These are phyloP conservation scores for Melanotaenia trifasciata DNA, from an alignment of 2,797 vertebrate species.

Conservation along the genomic window DNA sequence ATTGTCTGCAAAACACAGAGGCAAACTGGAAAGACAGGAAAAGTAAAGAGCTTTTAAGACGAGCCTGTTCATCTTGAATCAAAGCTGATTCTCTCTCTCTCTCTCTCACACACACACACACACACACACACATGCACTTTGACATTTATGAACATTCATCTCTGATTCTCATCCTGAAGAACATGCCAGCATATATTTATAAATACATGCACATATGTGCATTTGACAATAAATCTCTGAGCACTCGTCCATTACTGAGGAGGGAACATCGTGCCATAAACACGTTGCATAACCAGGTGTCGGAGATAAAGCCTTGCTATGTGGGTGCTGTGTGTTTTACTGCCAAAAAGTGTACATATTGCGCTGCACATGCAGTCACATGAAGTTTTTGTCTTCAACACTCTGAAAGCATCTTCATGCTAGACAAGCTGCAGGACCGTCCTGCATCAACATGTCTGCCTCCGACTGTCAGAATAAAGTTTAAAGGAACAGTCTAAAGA, in stretches of 20 bases:
- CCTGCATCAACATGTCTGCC: slow-evolving; percentile 68
- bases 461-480: slow-evolving; percentile 26
- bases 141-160: slow-evolving; percentile 29
- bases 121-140: not conserved
- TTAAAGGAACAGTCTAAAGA: slow-evolving; percentile 25
- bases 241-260: slow-evolving; percentile 15
- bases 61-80: not conserved
- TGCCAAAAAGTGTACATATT: not conserved
- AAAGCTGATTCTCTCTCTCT: slow-evolving; percentile 6
- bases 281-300: slow-evolving; percentile 47
- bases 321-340: slow-evolving; percentile 24
- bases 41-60: slow-evolving; percentile 3
- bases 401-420: slow-evolving; percentile 30
- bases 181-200: slow-evolving; percentile 17
- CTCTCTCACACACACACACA: not conserved
- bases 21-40: slow-evolving; percentile 12
- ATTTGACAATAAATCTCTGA: slow-evolving; percentile 34
- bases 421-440: slow-evolving; percentile 17
- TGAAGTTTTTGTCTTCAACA: not conserved
- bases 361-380: slow-evolving; percentile 13
- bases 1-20: slow-evolving; percentile 7
- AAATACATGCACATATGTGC: not conserved
- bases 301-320: slow-evolving; percentile 41
- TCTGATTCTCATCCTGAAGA: slow-evolving; percentile 35
- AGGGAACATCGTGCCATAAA: slow-evolving; percentile 50